Evolutionary conservation across 2,113 vertebrate species (phyloP).

Genomic region (Hipposideros armiger): DNA sequence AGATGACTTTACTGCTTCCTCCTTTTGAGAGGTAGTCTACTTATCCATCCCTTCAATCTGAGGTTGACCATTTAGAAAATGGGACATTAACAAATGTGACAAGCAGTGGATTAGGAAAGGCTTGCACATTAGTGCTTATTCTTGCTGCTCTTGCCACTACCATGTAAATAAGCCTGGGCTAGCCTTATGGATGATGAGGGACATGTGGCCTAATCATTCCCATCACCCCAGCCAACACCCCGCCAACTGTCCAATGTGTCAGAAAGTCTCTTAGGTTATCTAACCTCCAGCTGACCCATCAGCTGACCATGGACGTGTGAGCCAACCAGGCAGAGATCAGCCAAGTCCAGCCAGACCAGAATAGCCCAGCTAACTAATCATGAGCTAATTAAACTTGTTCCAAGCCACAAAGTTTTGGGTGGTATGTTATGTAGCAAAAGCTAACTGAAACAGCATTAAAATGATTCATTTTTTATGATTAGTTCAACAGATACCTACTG

Average conservation of each 20-base stretch:
- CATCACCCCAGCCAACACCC: conserved; percentile 3
- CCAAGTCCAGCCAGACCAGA: background rate
- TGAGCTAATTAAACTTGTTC: background rate
- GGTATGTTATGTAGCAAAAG: conserved; percentile 49
- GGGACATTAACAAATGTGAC: background rate
- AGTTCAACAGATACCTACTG: background rate
- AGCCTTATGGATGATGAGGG: conserved; percentile 15
- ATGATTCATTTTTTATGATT: background rate
- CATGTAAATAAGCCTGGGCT: conserved; percentile 32
- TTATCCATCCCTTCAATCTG: background rate
- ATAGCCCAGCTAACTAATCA: background rate
- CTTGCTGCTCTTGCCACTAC: background rate
- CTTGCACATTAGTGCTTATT: background rate
- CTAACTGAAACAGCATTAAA: conserved; percentile 25
- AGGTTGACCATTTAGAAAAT: conserved; percentile 13
- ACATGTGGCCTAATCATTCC: background rate
- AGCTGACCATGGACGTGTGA: conserved; percentile 19
- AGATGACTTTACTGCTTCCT: background rate
- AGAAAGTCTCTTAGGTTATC: conserved; percentile 23
- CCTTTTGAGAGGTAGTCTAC: background rate
- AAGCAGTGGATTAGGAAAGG: background rate
- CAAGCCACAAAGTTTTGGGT: background rate
- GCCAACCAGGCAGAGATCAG: conserved; percentile 35
- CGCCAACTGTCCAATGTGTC: conserved; percentile 26
- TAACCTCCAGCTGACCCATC: conserved; percentile 39